Evolutionary conservation across 2,888 invertebrate genomes (phyloP), one percentile per base, ranked within the genome.

Genomic region (Parochlus steinenii): DNA sequence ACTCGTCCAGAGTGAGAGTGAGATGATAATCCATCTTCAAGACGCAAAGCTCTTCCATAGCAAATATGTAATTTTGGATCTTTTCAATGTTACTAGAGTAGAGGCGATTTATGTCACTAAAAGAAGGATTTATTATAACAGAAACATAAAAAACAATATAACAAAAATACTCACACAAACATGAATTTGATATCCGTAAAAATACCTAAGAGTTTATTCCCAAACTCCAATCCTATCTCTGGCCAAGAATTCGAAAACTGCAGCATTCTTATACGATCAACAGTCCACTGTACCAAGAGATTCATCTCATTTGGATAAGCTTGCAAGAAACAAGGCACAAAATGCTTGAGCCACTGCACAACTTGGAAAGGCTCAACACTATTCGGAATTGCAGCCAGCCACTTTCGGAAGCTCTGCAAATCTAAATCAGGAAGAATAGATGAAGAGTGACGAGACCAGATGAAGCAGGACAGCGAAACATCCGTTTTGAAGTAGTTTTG

Each of bases 161-260:
- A n/a, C n/a, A n/a, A 20, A 19, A 19, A 17, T 29, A 47, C 52
- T 46, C 42, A 56, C 49, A 53, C 51, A 39, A 52, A 52, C n/a
- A 56, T 46, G 38, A 56, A 56, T 29, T 51, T 43, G 27, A 53
- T 45, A 40, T 56, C 54, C 36, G 54, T 51, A 33, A 54, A 58
- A 11, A 58, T 56, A 16, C 49, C 49, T 4, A 49, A 40, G 7
- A 58, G 50, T 46, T 55, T 54, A 3, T 51, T 51, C 0, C 50
- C 45, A 41, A 59, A 59, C 40, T 58, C 57, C n/a, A 58, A 40
- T 2, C 58, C 59, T 41, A 59, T 54, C 22, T 55, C 54, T 4
- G 59, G 59, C 58, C 58, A 59, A 43, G 51, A 48, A 8, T 52
- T 48, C 4, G 51, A 49, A 31, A 48, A 54, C 44, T 59, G 58